phyloP scores from a whole-genome alignment of 92 coral and sea anemone genomes.

The Zoanthus gigantus region DNA sequence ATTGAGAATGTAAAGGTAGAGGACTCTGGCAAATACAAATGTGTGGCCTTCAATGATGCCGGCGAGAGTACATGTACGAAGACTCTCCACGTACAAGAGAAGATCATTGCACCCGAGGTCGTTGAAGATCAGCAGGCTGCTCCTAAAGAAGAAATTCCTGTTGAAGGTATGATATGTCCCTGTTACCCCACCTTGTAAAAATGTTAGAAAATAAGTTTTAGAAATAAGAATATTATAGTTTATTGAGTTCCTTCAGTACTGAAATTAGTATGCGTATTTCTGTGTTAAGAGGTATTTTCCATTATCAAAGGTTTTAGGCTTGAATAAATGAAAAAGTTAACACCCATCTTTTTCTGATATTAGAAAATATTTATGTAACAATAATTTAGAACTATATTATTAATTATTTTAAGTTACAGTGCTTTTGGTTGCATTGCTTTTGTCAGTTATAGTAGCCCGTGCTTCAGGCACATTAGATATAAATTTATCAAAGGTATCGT shows the following conservation, averaged over 20 bases:
- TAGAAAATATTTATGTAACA: not conserved
- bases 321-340: not conserved
- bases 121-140: conserved; percentile 68
- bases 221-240: too few species aligned
- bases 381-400: not conserved
- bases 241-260: too few species aligned
- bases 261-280: too few species aligned
- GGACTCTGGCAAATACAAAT: conserved; percentile 86
- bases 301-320: too few species aligned
- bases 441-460: too few species aligned
- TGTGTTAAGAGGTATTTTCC: too few species aligned
- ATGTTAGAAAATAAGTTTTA: too few species aligned
- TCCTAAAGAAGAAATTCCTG: conserved; percentile 50
- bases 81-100: conserved; percentile 73
- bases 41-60: conserved; percentile 87
- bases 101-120: conserved; percentile 69
- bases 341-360: too few species aligned
- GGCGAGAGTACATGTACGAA: conserved; percentile 85
- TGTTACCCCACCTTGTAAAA: too few species aligned
- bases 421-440: not conserved
- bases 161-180: not conserved
- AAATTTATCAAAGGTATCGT: not conserved
- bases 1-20: conserved; percentile 78
- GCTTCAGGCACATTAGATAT: not conserved
- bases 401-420: too few species aligned